Base-by-base conservation (phyloP, 2,888 invertebrate species). In the Pammene aurita region DNA sequence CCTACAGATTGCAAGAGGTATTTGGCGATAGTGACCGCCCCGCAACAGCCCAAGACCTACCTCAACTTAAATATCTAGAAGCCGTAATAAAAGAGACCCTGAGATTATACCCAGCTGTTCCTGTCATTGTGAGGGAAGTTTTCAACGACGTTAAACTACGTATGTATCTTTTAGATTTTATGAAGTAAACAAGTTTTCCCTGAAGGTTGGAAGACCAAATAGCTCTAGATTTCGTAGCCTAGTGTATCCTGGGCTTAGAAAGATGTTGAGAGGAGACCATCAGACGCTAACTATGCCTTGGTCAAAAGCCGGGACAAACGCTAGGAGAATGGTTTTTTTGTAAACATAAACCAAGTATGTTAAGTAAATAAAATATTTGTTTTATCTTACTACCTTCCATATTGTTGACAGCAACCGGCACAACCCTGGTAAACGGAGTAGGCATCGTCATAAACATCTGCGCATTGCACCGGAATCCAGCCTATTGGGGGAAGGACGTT, bases 1-100 rank as follows among this genome's bases (percentile, higher is more conserved):
- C 26, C 1, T 26, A 18, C 50, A 84, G 82, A 65, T 70, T 81
- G 6, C 56, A 68, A n/a, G 78, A 79, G 56, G 75, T 84, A 0
- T 78, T 84, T 10, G 80, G 79, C 7, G 71, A 77, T 7, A 73
- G 77, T 0, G 74, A 79, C 6, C 71, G 77, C 16, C 74, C 74
- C 4, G 68, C 77, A 0, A 63, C 65, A 0, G 61, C 52, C 5
- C 77, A 74, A 60, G 84, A 80, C 34, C 60, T 80, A 34, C 41
- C 60, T 4, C 58, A 50, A 0, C 62, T 82, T 0, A 77, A 79
- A 61, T 84, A 83, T 62, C 55, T 83, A 34, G 84, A 84, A 2
- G 78, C 79, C 0, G 84, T 83, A 2, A 64, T 84, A 41, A 78
- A 77, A 41, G 84, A 84, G 66, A 74, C 82, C 0, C 44, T 84